These are phyloP conservation scores for Tenthredo distinguenda DNA, from an alignment of 2,888 invertebrate species.

Conservation along the genomic window DNA sequence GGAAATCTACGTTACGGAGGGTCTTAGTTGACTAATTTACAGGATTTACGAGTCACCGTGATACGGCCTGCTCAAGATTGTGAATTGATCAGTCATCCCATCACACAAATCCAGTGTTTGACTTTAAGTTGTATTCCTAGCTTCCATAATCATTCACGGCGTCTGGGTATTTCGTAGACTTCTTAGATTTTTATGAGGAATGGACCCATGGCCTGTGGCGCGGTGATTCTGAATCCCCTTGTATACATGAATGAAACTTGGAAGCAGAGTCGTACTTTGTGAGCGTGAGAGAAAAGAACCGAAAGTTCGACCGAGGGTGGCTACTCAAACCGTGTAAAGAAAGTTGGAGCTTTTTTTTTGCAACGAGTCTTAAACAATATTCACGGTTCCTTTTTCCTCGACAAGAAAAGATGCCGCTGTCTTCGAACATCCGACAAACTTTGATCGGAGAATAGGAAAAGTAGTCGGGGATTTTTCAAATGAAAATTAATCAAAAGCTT, in stretches of 20 bases:
- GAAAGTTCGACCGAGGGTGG: not conserved
- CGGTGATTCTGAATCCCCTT: too few species aligned
- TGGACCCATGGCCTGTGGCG: too few species aligned
- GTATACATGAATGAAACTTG: not conserved
- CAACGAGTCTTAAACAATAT: not conserved
- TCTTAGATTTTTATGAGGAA: too few species aligned
- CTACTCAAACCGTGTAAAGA: not conserved
- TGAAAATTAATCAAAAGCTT: not conserved
- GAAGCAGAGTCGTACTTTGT: not conserved
- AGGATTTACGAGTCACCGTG: too few species aligned
- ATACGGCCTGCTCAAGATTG: too few species aligned
- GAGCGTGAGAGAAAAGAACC: not conserved
- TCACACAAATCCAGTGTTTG: too few species aligned
- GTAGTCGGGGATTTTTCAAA: not conserved
- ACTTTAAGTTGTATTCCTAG: too few species aligned
- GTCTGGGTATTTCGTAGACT: too few species aligned
- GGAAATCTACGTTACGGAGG: not conserved
- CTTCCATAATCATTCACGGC: too few species aligned
- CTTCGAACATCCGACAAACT: not conserved
- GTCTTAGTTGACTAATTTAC: too few species aligned
- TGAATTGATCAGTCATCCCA: too few species aligned
- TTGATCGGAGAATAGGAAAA: not conserved
- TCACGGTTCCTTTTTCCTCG: not conserved
- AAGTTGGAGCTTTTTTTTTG: constrained; percentile 2
- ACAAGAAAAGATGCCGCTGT: not conserved